Conservation (phyloP, 2,113 vertebrate genomes). For the Octodon degus region DNA sequence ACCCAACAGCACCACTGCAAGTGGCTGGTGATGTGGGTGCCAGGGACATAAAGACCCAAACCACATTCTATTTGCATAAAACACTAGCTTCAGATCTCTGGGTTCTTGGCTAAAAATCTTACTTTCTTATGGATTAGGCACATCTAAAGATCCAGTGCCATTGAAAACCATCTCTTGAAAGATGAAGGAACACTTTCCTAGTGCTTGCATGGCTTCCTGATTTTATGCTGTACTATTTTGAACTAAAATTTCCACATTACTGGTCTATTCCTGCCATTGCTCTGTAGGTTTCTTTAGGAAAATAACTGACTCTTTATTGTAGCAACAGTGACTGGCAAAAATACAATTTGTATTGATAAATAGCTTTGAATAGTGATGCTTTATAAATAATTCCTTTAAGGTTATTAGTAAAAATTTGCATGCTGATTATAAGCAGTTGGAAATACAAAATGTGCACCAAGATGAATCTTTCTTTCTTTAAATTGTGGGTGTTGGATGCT, state of each 20-base stretch:
- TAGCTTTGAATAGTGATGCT: neutral
- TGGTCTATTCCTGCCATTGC: neutral
- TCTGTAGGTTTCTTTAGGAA: neutral
- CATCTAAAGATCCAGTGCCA: slow-evolving; percentile 17
- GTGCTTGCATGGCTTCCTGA: neutral
- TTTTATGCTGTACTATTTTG: neutral
- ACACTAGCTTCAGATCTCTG: neutral
- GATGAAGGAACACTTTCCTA: neutral
- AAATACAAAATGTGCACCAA: neutral
- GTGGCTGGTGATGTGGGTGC: neutral
- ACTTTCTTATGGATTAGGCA: neutral
- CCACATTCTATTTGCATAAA: neutral
- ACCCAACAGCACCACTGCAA: neutral
- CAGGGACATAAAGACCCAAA: neutral
- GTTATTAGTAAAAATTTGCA: neutral
- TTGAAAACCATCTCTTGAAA: slow-evolving; percentile 30
- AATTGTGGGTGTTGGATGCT: neutral
- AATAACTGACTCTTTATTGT: neutral
- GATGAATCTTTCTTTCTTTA: neutral
- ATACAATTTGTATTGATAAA: neutral
- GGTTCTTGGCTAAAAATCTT: neutral
- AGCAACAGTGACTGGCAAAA: neutral
- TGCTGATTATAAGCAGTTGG: neutral
- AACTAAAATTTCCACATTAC: neutral
- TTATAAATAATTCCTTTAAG: neutral